phyloP scores from a whole-genome alignment of 2,888 invertebrate genomes.

The Sphecodes monilicornis region DNA sequence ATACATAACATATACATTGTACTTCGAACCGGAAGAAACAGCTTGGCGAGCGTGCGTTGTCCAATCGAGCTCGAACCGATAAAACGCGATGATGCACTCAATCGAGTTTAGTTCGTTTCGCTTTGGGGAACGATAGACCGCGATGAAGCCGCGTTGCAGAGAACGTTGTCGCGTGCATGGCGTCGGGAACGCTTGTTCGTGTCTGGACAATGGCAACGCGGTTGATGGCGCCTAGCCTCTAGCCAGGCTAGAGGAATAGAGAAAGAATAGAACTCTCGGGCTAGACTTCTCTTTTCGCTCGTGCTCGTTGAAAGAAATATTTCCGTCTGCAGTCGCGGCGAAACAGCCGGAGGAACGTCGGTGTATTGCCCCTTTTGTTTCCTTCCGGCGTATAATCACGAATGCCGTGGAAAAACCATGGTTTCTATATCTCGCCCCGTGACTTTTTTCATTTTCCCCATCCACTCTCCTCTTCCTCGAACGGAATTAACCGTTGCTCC shows the following conservation, averaged over 20 bases:
- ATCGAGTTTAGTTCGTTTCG: not conserved
- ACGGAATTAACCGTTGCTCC: not conserved
- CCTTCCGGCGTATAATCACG: constrained; percentile 65
- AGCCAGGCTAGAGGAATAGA: constrained; percentile 14
- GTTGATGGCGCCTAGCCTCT: not conserved
- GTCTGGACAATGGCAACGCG: not conserved
- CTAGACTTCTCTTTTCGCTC: constrained; percentile 44
- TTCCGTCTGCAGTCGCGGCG: constrained; percentile 35
- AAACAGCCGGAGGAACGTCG: constrained; percentile 22
- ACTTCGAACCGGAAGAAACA: not conserved
- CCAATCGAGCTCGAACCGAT: not conserved
- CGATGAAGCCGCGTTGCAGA: not conserved
- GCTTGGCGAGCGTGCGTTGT: not conserved
- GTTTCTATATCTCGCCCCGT: not conserved
- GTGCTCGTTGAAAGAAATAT: constrained; percentile 45
- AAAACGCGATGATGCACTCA: not conserved
- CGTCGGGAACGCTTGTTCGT: not conserved
- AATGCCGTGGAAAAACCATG: constrained; percentile 57
- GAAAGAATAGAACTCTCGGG: constrained; percentile 14
- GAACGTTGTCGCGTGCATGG: constrained; percentile 6
- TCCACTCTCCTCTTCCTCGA: not conserved
- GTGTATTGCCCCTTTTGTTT: constrained; percentile 61
- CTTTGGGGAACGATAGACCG: constrained; percentile 6
- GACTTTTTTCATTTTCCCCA: not conserved
- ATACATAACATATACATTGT: too few species aligned